Conservation (phyloP, 1,140 invertebrate species). For the Neodiprion fabricii region DNA sequence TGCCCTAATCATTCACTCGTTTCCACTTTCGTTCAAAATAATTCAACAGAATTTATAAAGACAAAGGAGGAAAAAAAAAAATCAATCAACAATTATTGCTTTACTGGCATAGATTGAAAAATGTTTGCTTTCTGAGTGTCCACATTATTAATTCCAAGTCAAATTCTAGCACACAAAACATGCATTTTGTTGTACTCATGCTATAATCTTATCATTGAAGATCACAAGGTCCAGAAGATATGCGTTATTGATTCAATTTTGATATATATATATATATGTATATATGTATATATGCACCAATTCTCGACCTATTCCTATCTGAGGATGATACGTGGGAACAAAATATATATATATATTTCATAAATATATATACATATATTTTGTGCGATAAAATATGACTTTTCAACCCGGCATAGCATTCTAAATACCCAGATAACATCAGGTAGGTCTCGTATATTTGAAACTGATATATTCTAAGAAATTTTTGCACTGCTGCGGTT, state of each 20-base stretch:
- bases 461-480: neutral
- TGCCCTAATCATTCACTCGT: slow-evolving; percentile 13
- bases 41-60: slow-evolving; percentile 11
- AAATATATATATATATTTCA: too few species aligned
- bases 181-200: too few species aligned
- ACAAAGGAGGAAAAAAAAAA: neutral
- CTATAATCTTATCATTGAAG: too few species aligned
- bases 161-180: too few species aligned
- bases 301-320: too few species aligned
- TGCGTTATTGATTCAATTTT: too few species aligned
- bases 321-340: too few species aligned
- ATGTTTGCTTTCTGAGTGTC: neutral
- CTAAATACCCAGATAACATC: neutral
- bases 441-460: neutral
- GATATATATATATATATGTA: too few species aligned
- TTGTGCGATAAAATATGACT: slow-evolving; percentile 4
- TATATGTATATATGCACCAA: too few species aligned
- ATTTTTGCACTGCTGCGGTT: too few species aligned
- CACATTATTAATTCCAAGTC: too few species aligned
- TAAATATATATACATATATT: neutral
- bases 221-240: too few species aligned
- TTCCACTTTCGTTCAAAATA: neutral
- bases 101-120: neutral
- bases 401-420: neutral
- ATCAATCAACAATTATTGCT: neutral